Evolutionary conservation across 1,140 invertebrate species (phyloP).

Genomic region (Leptoteleia sp.): DNA sequence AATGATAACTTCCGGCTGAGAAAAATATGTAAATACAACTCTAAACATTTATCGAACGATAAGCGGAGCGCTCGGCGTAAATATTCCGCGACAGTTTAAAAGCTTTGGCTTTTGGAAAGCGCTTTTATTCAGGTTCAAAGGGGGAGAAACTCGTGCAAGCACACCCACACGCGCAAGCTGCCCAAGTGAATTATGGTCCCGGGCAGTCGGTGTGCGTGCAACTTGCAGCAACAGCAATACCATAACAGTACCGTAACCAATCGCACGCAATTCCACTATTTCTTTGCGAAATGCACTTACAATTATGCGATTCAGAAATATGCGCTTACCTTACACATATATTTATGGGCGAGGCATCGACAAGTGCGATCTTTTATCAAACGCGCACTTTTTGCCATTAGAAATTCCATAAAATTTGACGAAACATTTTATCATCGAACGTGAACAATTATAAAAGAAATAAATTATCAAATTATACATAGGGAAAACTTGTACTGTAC

Average conservation of each 20-base stretch:
- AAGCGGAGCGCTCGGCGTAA: conserved; percentile 19
- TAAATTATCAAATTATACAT: no score
- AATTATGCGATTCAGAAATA: no score
- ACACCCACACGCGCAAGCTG: conserved; percentile 3
- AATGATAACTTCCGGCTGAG: conserved; percentile 44
- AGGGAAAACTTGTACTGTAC: no score
- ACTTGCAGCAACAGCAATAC: conserved; percentile 23
- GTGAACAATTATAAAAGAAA: no score
- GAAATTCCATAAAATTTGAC: no score
- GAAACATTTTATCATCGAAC: no score
- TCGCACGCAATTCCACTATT: conserved; percentile 37
- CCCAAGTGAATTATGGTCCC: conserved; percentile 31
- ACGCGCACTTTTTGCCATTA: no score
- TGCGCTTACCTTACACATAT: no score
- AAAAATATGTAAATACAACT: conserved; percentile 46
- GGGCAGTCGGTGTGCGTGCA: conserved; percentile 25
- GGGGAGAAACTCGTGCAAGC: conserved; percentile 34
- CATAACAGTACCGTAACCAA: conserved; percentile 36
- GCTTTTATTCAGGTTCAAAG: conserved; percentile 17
- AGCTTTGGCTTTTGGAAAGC: conserved; percentile 36
- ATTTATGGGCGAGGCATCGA: no score
- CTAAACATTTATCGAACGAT: conserved; percentile 33
- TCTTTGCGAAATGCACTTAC: conserved; percentile 3
- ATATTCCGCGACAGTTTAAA: conserved; percentile 30
- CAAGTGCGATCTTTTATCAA: no score